Evolutionary conservation across 37 sponge, comb jelly and placozoan genomes (phyloP), one percentile per base, ranked within the genome.

Genomic region (Spongilla lacustris): DNA sequence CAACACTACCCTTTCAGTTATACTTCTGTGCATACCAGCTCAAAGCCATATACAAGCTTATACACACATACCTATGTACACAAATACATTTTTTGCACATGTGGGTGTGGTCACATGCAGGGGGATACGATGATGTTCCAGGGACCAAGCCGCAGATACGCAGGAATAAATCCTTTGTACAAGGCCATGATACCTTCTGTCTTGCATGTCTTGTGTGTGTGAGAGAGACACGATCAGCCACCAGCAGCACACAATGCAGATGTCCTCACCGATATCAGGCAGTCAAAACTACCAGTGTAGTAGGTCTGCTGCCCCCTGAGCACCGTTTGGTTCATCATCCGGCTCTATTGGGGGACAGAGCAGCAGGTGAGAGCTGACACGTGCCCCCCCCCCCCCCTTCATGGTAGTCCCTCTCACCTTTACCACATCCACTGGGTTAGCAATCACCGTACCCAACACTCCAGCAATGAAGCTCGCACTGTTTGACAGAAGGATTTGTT

Each of bases 51-150:
- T 46, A 46, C 4, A 46, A 8, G 46, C 67, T 0, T 74, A 73
- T 36, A 21, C 17, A 14, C 23, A 19, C 49, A 87, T 9, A 75
- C 30, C 76, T 9, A 35, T 6, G 13, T 29, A 75, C 12, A 9
- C 13, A 75, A 75, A 36, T 24, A 75, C n/a, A n/a, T n/a, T n/a
- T 29, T 30, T 9, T 35, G 6, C 31, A 29, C 13, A 23, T n/a
- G 27, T 66, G 27, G 66, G 13, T 38, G 21, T 58, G 58, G 11
- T 6, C 6, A 6, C 41, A 41, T 41, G 58, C 19, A 17, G 14
- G 19, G 1, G 94, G 94, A 93, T 93, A 93, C 94, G 81, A 94
- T 96, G 36, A 96, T 94, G 38, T 95, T 97, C 97, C 97, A 97
- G 32, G 97, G 97, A 29, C 97, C 97, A 36, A 97, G 67, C 76